Percentiles rank a stretch among this genome's conserved stretches.
Conservation (phyloP, 2,888 invertebrate genomes). For the Acleris literana region DNA sequence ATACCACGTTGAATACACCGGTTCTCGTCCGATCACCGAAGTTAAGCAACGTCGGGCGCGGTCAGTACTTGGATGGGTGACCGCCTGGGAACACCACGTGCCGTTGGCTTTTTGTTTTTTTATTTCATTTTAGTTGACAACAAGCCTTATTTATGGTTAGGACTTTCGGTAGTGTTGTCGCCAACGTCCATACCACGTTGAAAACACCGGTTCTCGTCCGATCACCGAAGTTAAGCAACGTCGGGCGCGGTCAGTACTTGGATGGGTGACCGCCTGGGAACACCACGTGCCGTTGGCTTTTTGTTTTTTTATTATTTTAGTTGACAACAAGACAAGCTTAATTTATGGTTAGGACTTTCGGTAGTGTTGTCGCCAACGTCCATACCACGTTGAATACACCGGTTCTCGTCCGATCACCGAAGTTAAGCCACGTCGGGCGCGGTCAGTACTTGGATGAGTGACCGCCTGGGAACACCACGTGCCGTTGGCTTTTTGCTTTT, state of each 20-base stretch:
- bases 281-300: conserved; percentile 59
- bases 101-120: conserved; percentile 41
- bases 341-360: no score
- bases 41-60: conserved; percentile 47
- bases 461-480: conserved; percentile 58
- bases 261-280: conserved; percentile 58
- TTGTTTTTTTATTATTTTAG: conserved; percentile 41
- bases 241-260: conserved; percentile 54
- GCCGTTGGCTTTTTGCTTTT: conserved; percentile 56
- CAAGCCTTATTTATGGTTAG: no score
- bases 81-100: conserved; percentile 46
- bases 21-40: conserved; percentile 49
- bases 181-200: conserved; percentile 71
- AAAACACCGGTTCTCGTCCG: conserved; percentile 65
- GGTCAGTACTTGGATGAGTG: conserved; percentile 49
- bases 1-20: conserved; percentile 45
- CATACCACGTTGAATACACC: conserved; percentile 46
- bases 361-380: conserved; percentile 38
- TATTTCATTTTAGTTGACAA: no score
- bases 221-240: conserved; percentile 66
- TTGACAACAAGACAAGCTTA: no score
- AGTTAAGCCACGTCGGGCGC: conserved; percentile 65
- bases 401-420: conserved; percentile 65
- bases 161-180: conserved; percentile 31
- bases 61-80: conserved; percentile 48